phyloP scores from a whole-genome alignment of 1,140 invertebrate species.

The Ceratosolen solmsi region DNA sequence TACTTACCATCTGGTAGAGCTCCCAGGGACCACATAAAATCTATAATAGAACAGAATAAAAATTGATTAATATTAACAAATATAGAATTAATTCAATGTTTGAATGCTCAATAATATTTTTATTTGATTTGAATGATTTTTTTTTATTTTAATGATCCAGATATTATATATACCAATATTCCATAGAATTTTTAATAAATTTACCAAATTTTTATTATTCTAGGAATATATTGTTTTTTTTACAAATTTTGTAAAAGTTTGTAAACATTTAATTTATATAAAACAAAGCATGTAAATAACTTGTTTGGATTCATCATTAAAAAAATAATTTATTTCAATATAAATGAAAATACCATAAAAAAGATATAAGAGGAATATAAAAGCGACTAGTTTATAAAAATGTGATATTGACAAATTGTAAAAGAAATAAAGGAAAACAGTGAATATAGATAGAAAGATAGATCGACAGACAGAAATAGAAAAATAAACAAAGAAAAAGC shows the following conservation, averaged over 20 bases:
- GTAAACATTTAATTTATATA: slow-evolving; percentile 22
- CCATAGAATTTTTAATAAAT: slow-evolving; percentile 7
- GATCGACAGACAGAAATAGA: slow-evolving; percentile 54
- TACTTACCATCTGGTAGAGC: slow-evolving; percentile 95
- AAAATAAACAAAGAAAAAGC: slow-evolving; percentile 65
- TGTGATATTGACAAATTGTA: slow-evolving; percentile 42
- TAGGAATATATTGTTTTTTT: neutral
- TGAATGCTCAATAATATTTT: slow-evolving; percentile 32
- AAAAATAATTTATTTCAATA: slow-evolving; percentile 17
- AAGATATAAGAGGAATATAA: slow-evolving; percentile 42
- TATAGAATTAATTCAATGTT: neutral
- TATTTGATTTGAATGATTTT: neutral
- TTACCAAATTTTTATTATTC: slow-evolving; percentile 16
- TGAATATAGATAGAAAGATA: slow-evolving; percentile 25
- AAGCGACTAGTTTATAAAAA: slow-evolving; percentile 53
- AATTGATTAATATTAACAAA: slow-evolving; percentile 49
- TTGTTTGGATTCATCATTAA: neutral
- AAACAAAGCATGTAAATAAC: slow-evolving; percentile 27
- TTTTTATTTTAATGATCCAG: slow-evolving; percentile 19
- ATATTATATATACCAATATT: slow-evolving; percentile 6
- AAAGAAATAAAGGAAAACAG: slow-evolving; percentile 12
- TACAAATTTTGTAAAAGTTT: slow-evolving; percentile 3
- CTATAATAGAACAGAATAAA: slow-evolving; percentile 76
- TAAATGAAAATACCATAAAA: slow-evolving; percentile 41
- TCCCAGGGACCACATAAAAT: slow-evolving; percentile 98